phyloP scores from a whole-genome alignment of 2,797 vertebrate genomes.

The Poecile montanus region DNA sequence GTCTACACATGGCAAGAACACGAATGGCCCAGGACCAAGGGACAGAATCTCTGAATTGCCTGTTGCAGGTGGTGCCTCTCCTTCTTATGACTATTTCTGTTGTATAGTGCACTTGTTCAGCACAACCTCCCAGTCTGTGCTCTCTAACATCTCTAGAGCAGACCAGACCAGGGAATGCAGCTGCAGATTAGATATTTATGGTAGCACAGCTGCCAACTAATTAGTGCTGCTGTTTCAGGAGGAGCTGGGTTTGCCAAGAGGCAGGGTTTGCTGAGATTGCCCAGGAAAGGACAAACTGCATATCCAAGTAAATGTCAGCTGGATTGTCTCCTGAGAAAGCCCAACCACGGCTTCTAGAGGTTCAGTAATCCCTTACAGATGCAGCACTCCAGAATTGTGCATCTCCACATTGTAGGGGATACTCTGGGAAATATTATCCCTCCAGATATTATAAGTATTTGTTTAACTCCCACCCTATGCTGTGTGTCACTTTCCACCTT shows the following conservation, averaged over 20 bases:
- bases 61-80: background rate
- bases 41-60: background rate
- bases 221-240: background rate
- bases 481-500: background rate
- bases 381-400: background rate
- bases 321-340: background rate
- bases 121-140: background rate
- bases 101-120: background rate
- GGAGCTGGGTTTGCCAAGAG: background rate
- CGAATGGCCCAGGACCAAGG: background rate
- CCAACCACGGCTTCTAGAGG: rapidly evolving
- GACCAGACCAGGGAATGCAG: background rate
- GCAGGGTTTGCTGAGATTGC: background rate
- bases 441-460: background rate
- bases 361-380: background rate
- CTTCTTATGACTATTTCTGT: background rate
- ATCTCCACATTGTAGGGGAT: background rate
- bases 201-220: background rate
- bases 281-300: background rate
- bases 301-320: background rate
- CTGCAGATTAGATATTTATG: background rate
- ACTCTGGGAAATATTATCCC: background rate
- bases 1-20: background rate
- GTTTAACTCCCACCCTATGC: background rate
- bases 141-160: background rate